A percentile compares a stretch with the other conserved stretches of the same genome.
These are phyloP conservation scores for Erpornis zantholeuca DNA, from an alignment of 2,113 vertebrate species.

Conservation along the genomic window DNA sequence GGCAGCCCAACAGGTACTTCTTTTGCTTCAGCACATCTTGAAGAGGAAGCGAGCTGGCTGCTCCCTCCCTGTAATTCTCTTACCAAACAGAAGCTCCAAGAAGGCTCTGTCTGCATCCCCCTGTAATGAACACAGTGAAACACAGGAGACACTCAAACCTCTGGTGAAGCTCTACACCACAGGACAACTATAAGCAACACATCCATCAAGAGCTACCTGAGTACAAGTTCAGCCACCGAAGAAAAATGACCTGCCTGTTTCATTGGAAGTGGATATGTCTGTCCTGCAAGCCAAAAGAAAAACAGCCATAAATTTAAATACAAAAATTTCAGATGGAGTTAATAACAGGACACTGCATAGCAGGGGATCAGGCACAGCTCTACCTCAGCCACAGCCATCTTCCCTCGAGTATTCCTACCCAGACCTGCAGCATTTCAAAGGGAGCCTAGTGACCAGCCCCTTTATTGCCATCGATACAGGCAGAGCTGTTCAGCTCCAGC, in stretches of 20 bases:
- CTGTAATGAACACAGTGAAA: background rate
- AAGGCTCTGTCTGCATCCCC: background rate
- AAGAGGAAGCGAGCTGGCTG: background rate
- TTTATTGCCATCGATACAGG: background rate
- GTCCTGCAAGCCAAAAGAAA: background rate
- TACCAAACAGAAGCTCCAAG: background rate
- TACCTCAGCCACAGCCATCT: background rate
- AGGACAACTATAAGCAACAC: background rate
- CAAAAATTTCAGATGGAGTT: background rate
- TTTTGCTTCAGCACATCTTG: background rate
- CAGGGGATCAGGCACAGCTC: background rate
- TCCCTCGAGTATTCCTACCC: background rate
- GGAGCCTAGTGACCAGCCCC: background rate
- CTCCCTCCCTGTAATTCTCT: background rate
- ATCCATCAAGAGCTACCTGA: background rate
- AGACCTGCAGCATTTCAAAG: background rate
- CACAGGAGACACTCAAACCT: background rate
- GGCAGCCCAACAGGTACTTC: background rate
- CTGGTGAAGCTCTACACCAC: background rate
- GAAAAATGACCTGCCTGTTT: background rate
- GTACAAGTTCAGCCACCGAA: background rate
- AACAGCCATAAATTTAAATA: background rate
- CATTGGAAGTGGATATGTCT: background rate
- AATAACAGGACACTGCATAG: background rate
- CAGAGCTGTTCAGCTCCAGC: background rate